phyloP scores from a whole-genome alignment of 2,888 invertebrate species.

The Zaprionus lineosus region DNA sequence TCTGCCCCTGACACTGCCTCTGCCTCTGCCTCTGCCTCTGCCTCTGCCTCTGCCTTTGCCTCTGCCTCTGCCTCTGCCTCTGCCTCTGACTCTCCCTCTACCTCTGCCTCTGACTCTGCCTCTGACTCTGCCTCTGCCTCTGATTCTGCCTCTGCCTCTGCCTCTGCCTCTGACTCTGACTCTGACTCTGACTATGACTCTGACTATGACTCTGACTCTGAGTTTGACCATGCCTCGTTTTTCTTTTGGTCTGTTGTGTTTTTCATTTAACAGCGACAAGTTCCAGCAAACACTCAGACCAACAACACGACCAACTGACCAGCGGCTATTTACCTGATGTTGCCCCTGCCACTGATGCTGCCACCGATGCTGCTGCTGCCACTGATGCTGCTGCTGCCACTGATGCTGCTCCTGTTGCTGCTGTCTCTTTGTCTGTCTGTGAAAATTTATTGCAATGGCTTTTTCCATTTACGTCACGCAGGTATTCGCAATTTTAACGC shows the following conservation, averaged over 20 bases:
- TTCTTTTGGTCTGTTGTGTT: conserved; percentile 42
- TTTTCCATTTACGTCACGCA: conserved; percentile 67
- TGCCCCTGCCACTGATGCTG: conserved; percentile 10
- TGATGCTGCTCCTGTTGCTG: conserved; percentile 19
- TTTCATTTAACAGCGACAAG: conserved; percentile 55
- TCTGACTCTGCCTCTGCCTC: conserved; percentile 37
- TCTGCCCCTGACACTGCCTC: conserved; percentile 42
- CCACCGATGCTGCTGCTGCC: conserved; percentile 21
- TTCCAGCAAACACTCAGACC: conserved; percentile 52
- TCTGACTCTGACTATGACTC: too few species aligned
- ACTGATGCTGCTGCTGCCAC: conserved; percentile 7
- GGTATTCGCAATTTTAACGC: conserved; percentile 65
- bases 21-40: conserved; percentile 37
- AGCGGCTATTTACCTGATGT: conserved; percentile 41
- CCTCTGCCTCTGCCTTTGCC: too few species aligned
- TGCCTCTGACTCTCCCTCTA: conserved; percentile 48
- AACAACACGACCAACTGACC: conserved; percentile 31
- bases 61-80: conserved; percentile 39
- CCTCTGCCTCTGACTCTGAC: conserved; percentile 34
- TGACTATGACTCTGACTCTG: conserved; percentile 20
- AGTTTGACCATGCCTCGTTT: conserved; percentile 42
- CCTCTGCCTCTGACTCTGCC: conserved; percentile 31
- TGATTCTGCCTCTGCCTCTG: conserved; percentile 47
- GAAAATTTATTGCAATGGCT: conserved; percentile 68
- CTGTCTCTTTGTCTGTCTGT: conserved; percentile 39